These are phyloP conservation scores for Genyomyrus donnyi DNA, from an alignment of 2,113 vertebrate genomes.

Conservation along the genomic window DNA sequence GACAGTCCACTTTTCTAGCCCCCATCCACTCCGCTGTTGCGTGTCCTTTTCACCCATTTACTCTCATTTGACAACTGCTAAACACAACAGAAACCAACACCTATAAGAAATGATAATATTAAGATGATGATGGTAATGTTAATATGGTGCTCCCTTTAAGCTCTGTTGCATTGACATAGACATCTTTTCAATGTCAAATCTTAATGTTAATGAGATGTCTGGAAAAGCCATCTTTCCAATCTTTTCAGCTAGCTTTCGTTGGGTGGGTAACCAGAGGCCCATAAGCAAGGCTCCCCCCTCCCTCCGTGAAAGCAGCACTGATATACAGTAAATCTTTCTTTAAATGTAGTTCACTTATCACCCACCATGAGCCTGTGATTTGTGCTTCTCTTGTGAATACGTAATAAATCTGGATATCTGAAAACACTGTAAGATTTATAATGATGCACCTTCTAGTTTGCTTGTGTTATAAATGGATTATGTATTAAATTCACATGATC, in stretches of 20 bases:
- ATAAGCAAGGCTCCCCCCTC: constrained; percentile 38
- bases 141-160: background rate
- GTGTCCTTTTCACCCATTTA: background rate
- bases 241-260: constrained; percentile 29
- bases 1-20: too few relatives aligned
- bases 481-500: background rate
- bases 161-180: background rate
- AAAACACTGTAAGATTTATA: background rate
- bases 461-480: background rate
- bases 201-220: background rate
- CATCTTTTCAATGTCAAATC: background rate
- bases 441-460: background rate
- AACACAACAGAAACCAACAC: background rate
- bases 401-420: background rate
- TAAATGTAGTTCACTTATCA: constrained; percentile 15
- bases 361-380: background rate
- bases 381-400: background rate
- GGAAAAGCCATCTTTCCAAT: constrained; percentile 36
- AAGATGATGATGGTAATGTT: background rate
- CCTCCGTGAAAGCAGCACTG: constrained; percentile 27
- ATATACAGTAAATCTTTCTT: constrained; percentile 27
- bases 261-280: constrained; percentile 16
- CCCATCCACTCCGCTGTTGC: background rate
- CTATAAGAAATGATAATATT: background rate
- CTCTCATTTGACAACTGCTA: background rate